Evolutionary conservation across 1,140 invertebrate species (phyloP).

Genomic region (Plodia interpunctella): DNA sequence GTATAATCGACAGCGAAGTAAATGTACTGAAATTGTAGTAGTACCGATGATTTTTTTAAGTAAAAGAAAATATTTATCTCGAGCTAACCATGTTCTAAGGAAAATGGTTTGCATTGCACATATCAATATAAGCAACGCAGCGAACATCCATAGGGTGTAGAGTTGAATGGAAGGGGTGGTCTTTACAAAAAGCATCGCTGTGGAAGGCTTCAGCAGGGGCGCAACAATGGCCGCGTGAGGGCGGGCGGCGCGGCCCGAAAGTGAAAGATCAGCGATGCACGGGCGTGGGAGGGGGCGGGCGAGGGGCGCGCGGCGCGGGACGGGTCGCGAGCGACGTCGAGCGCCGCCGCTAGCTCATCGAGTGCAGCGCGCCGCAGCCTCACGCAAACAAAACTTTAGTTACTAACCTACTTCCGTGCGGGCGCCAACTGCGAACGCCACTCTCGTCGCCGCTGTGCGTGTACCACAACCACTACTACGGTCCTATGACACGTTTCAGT

Average conservation of each 20-base stretch:
- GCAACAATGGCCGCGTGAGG: constrained; percentile 41
- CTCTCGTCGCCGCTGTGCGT: constrained; percentile 33
- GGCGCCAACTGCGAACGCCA: constrained; percentile 64
- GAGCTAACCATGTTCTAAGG: no score
- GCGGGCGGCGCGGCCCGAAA: constrained; percentile 44
- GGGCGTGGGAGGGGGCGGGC: constrained; percentile 29
- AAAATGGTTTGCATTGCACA: background rate
- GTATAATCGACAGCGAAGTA: no score
- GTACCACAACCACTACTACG: constrained; percentile 22
- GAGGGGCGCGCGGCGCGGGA: constrained; percentile 17
- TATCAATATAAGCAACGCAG: background rate
- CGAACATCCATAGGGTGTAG: constrained; percentile 11
- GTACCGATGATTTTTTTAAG: no score
- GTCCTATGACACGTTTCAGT: constrained; percentile 58
- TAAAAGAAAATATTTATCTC: no score
- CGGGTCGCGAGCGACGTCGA: constrained; percentile 38
- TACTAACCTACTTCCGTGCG: constrained; percentile 76
- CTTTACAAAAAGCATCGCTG: constrained; percentile 24
- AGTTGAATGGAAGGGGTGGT: constrained; percentile 29
- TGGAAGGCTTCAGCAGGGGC: constrained; percentile 30
- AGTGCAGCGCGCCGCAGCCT: constrained; percentile 72
- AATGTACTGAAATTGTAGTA: no score
- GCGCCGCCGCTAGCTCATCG: constrained; percentile 43
- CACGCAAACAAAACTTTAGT: constrained; percentile 77
- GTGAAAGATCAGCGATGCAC: constrained; percentile 50